Evolutionary conservation across 1,140 invertebrate genomes (phyloP).

Genomic region (Trichoplusia ni): DNA sequence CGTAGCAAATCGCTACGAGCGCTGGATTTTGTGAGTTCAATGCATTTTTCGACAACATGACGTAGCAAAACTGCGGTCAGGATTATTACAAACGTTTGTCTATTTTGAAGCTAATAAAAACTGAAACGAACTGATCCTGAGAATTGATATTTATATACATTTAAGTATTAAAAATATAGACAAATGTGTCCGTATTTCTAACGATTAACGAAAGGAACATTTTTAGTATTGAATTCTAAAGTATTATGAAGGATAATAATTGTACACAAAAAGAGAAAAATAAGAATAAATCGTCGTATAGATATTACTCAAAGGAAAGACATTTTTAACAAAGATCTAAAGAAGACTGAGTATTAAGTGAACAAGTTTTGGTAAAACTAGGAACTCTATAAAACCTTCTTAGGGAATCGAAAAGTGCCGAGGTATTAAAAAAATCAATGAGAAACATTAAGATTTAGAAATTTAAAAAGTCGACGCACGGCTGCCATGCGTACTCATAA

Average conservation of each 20-base stretch:
- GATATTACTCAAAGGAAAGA: too few species aligned
- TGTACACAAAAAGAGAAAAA: not conserved
- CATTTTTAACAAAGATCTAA: too few species aligned
- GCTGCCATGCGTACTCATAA: too few species aligned
- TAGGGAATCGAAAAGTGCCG: too few species aligned
- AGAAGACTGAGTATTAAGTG: too few species aligned
- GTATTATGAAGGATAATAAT: not conserved
- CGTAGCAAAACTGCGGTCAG: constrained; percentile 9
- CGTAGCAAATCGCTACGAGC: constrained; percentile 17
- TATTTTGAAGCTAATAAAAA: not conserved
- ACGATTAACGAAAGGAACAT: not conserved
- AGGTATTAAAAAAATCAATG: too few species aligned
- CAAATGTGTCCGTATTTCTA: too few species aligned
- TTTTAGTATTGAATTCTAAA: not conserved
- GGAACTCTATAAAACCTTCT: too few species aligned
- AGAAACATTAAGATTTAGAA: too few species aligned
- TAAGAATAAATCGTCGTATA: too few species aligned
- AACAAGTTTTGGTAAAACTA: too few species aligned
- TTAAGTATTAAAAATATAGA: not conserved
- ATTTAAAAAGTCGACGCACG: too few species aligned
- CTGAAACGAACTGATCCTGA: not conserved
- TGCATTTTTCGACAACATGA: not conserved
- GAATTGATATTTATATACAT: not conserved
- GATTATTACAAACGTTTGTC: constrained; percentile 3
- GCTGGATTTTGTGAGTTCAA: constrained; percentile 7